Evolutionary conservation across 2,888 invertebrate genomes (phyloP), one percentile per base, ranked within the genome.

Genomic region (Callosobruchus maculatus): DNA sequence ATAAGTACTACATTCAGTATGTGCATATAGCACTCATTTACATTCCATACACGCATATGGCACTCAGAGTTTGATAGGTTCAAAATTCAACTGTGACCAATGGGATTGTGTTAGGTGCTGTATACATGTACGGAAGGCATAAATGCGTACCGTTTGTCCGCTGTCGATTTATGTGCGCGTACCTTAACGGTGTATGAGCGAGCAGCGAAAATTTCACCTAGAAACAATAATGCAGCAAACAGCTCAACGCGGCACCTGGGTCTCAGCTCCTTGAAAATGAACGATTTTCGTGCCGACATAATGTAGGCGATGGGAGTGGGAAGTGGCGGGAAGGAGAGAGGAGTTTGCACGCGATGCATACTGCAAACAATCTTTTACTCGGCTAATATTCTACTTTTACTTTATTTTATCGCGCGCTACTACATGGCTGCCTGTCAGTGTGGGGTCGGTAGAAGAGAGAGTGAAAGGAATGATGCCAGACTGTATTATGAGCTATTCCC

Each of bases 321-420:
- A n/a, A n/a, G n/a, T n/a, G n/a, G n/a, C 78, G 77, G 81, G 81
- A 81, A 81, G 81, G 81, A 76, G 78, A 80, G 78, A 75, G 73
- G 78, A 79, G 76, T 73, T 78, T 74, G 78, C 82, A 82, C 82
- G 81, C 81, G 71, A 80, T 73, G 49, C 49, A 49, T 49, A 49
- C 49, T 49, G 49, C 49, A 49, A 49, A 49, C 49, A 49, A 49
- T 49, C 49, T 49, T 49, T 49, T 13, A 49, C 49, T 18, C 3
- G 7, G 5, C 49, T 49, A 49, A 49, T 49, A 49, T 49, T 49
- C 49, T 18, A 49, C 49, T 49, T 49, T 49, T 49, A 18, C 49
- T 49, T 49, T 49, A 49, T 49, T 49, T 49, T 49, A 49, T 49
- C 49, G 49, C 49, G 49, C 49, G 7, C 49, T 49, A 49, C 49